phyloP scores from a whole-genome alignment of 2,113 vertebrate species.

The Myotis lucifugus region DNA sequence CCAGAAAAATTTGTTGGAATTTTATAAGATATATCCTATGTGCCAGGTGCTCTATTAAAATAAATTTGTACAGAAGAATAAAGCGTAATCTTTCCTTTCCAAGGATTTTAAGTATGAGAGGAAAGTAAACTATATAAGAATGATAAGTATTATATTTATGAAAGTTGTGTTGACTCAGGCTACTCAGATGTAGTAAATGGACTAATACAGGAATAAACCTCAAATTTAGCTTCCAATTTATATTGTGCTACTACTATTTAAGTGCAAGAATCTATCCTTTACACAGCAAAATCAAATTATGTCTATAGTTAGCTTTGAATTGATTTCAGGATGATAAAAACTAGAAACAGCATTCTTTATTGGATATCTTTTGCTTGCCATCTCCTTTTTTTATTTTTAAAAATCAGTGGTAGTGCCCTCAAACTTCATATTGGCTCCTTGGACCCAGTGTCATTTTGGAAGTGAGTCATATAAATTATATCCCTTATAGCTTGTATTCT shows the following conservation, averaged over 20 bases:
- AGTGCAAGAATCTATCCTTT: background rate
- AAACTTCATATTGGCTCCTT: background rate
- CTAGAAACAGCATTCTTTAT: background rate
- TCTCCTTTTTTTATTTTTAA: background rate
- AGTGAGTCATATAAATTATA: background rate
- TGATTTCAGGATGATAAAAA: slow-evolving; percentile 17
- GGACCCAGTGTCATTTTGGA: background rate
- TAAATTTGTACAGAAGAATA: background rate
- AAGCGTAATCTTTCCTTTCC: background rate
- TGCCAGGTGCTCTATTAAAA: background rate
- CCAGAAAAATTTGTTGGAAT: background rate
- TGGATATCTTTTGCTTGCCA: background rate
- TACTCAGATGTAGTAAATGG: background rate
- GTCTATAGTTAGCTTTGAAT: slow-evolving; percentile 4
- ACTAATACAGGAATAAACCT: background rate
- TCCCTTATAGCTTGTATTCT: background rate
- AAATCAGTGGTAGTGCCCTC: background rate
- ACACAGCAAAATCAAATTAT: background rate
- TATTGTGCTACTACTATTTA: background rate
- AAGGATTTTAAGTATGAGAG: background rate
- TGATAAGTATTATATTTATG: background rate
- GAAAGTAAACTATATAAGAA: background rate
- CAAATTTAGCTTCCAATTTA: background rate
- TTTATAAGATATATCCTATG: background rate
- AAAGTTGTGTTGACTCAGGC: background rate